Conservation (phyloP, 2,797 vertebrate species). For the Channallabes apus region DNA sequence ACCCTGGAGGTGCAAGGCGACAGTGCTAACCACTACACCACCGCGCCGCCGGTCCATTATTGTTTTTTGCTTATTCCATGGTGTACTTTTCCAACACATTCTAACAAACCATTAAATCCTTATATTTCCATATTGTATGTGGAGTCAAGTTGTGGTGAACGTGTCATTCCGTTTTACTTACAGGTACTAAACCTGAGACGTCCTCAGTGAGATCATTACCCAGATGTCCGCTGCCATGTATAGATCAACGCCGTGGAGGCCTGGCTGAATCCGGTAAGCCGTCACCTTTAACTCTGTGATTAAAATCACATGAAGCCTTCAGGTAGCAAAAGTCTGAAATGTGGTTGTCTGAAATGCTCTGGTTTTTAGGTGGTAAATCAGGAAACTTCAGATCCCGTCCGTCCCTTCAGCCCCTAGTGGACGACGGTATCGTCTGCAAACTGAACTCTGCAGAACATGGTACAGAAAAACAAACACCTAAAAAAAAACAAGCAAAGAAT, state of each 20-base stretch:
- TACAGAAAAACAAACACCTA: neutral
- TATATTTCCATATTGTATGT: neutral
- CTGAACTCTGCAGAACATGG: neutral
- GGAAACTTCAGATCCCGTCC: neutral
- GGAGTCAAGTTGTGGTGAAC: slow-evolving; percentile 11
- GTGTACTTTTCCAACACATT: neutral
- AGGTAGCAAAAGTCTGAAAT: neutral
- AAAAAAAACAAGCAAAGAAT: neutral
- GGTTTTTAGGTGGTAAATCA: slow-evolving; percentile 15
- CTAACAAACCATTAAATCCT: neutral
- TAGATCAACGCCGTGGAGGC: slow-evolving; percentile 12
- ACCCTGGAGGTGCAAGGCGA: too few species aligned
- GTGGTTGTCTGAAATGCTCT: too few species aligned
- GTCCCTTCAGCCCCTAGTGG: neutral
- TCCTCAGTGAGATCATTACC: slow-evolving; percentile 56
- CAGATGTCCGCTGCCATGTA: slow-evolving; percentile 49
- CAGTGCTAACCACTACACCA: too few species aligned
- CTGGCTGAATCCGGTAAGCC: slow-evolving; percentile 55
- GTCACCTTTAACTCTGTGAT: slow-evolving; percentile 32
- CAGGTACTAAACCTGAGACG: slow-evolving; percentile 56
- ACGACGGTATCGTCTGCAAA: neutral
- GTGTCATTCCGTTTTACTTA: slow-evolving; percentile 46
- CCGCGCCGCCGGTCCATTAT: too few species aligned
- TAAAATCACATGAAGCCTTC: slow-evolving; percentile 12
- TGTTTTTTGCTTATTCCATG: neutral